These are phyloP conservation scores for Cryptus armator DNA, from an alignment of 2,888 invertebrate genomes.

Conservation along the genomic window DNA sequence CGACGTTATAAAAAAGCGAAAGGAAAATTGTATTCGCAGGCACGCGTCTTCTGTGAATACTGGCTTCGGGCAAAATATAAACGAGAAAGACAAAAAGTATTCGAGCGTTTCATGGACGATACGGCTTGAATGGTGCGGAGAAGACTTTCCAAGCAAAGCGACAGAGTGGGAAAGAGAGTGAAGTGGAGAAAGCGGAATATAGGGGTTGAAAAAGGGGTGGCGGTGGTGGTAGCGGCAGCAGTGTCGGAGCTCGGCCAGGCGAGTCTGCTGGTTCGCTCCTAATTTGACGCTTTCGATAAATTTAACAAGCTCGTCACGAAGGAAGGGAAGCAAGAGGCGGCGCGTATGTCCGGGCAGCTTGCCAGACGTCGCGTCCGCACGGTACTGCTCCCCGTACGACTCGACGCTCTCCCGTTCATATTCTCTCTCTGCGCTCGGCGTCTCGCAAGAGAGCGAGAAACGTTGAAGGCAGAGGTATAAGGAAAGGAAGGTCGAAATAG, in stretches of 20 bases:
- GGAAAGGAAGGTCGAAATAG: conserved; percentile 55
- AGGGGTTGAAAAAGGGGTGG: conserved; percentile 63
- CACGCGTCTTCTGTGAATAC: conserved; percentile 8
- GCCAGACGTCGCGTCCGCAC: conserved; percentile 77
- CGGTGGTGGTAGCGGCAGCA: conserved; percentile 64
- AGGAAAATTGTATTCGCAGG: conserved; percentile 2
- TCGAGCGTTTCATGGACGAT: conserved; percentile 23
- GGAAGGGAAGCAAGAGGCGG: conserved; percentile 75
- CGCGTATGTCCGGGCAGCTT: conserved; percentile 81
- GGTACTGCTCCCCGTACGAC: conserved; percentile 44
- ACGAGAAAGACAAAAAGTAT: not conserved
- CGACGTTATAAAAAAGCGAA: not conserved
- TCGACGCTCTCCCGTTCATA: conserved; percentile 68
- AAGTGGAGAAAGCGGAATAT: conserved; percentile 40
- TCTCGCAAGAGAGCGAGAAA: conserved; percentile 67
- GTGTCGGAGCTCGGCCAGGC: conserved; percentile 57
- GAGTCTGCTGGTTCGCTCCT: conserved; percentile 78
- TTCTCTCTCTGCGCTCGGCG: conserved; percentile 75
- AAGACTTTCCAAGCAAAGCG: conserved; percentile 31
- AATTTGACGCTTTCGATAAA: conserved; percentile 85
- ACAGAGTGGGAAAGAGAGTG: conserved; percentile 20
- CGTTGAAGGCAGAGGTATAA: conserved; percentile 45
- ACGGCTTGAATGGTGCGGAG: conserved; percentile 40
- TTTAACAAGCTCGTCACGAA: conserved; percentile 85
- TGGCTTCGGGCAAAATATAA: conserved; percentile 14